Evolutionary conservation across 2,113 vertebrate species (phyloP).

Genomic region (Corydoras maculifer): DNA sequence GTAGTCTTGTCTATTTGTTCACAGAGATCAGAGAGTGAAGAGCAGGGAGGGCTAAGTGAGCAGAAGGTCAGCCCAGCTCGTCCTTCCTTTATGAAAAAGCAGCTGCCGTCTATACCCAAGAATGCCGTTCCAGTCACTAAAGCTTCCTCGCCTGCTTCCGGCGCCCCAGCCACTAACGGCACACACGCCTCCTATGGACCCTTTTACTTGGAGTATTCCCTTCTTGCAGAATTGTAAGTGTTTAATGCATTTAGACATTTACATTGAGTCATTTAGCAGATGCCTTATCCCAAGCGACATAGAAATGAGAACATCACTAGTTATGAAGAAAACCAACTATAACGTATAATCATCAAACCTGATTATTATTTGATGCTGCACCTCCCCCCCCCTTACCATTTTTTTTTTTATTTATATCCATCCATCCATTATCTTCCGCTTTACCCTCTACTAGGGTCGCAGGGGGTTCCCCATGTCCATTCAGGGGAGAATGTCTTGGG

Average conservation of each 20-base stretch:
- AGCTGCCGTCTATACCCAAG: conserved; percentile 91
- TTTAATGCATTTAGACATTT: neutral
- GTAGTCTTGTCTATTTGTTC: conserved; percentile 16
- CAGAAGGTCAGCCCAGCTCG: conserved; percentile 80
- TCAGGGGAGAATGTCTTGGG: too few relatives aligned
- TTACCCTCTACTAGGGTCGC: too few relatives aligned
- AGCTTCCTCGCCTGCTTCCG: conserved; percentile 69
- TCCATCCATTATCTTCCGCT: too few relatives aligned
- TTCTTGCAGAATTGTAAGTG: conserved; percentile 94
- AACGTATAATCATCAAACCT: too few relatives aligned
- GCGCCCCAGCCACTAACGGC: conserved; percentile 81
- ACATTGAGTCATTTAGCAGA: too few relatives aligned
- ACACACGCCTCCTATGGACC: conserved; percentile 95
- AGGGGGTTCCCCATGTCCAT: too few relatives aligned
- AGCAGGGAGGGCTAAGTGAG: conserved; percentile 73
- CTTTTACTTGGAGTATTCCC: conserved; percentile 96
- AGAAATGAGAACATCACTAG: too few relatives aligned
- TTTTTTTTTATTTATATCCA: neutral
- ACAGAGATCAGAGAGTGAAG: conserved; percentile 83
- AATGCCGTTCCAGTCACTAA: conserved; percentile 87
- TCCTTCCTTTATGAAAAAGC: conserved; percentile 78
- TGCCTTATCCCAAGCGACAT: too few relatives aligned
- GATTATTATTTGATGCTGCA: too few relatives aligned
- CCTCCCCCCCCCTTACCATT: too few relatives aligned
- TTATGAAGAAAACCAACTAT: too few relatives aligned